Conservation (phyloP, 2,113 vertebrate species). For the Nycticorax nycticorax region DNA sequence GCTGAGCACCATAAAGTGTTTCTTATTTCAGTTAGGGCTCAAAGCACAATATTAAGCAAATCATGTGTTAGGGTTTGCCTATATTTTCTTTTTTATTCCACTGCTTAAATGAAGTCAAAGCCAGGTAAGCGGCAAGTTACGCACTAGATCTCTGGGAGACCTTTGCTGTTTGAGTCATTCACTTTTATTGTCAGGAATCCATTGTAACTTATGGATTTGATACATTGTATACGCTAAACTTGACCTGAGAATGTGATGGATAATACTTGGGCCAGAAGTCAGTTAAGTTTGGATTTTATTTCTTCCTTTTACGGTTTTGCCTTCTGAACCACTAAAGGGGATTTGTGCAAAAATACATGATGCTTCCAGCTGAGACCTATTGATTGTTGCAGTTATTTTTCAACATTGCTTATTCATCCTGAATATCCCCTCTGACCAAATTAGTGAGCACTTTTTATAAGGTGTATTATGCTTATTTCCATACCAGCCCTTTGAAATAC, state of each 20-base stretch:
- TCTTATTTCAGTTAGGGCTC: neutral
- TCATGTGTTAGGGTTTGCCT: neutral
- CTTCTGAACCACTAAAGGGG: neutral
- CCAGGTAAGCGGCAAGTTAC: neutral
- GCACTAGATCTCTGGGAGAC: neutral
- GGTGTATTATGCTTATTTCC: neutral
- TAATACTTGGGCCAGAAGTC: neutral
- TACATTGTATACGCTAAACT: neutral
- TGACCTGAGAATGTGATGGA: neutral
- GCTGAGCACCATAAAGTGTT: neutral
- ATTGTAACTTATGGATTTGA: neutral
- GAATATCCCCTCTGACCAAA: neutral
- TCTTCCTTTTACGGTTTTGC: neutral
- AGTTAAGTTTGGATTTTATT: neutral
- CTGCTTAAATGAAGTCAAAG: neutral
- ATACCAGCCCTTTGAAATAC: neutral
- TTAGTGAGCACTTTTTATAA: neutral
- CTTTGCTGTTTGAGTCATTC: neutral
- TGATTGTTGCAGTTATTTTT: neutral
- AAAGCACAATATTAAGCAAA: neutral
- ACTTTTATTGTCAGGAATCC: neutral
- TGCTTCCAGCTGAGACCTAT: neutral
- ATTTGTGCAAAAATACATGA: neutral
- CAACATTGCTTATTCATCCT: neutral
- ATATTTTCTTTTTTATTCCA: neutral